Percentiles rank a stretch among this genome's conserved stretches.
Conservation (phyloP, 2,113 vertebrate species). For the Myotis davidii region DNA sequence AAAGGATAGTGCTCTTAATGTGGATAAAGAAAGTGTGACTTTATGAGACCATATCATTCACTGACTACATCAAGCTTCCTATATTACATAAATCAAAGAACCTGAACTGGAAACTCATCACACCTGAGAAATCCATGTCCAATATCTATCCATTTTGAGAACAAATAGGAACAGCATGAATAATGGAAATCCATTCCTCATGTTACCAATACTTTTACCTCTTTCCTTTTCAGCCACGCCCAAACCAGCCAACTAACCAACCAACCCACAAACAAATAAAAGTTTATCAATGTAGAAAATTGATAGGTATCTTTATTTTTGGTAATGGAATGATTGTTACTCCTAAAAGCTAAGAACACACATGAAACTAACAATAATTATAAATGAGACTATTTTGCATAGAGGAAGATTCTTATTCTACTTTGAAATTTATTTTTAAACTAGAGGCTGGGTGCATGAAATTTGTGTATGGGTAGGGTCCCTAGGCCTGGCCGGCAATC, state of each 20-base stretch:
- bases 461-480: too few species aligned
- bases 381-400: neutral
- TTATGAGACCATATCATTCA: neutral
- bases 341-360: neutral
- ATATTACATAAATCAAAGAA: neutral
- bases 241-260: neutral
- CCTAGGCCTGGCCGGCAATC: too few species aligned
- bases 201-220: neutral
- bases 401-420: constrained; percentile 35
- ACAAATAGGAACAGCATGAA: neutral
- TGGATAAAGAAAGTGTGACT: neutral
- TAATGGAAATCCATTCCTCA: constrained; percentile 7
- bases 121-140: neutral
- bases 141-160: neutral
- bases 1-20: neutral
- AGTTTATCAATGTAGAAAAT: neutral
- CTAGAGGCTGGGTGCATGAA: too few species aligned
- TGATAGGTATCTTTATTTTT: neutral
- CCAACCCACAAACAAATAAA: neutral
- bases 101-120: neutral
- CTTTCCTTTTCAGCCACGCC: neutral
- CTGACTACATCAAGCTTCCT: neutral
- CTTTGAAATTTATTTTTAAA: neutral
- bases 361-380: neutral
- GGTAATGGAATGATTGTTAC: neutral